These are phyloP conservation scores for Magallana gigas DNA, from an alignment of 1,140 invertebrate genomes.

Conservation along the genomic window DNA sequence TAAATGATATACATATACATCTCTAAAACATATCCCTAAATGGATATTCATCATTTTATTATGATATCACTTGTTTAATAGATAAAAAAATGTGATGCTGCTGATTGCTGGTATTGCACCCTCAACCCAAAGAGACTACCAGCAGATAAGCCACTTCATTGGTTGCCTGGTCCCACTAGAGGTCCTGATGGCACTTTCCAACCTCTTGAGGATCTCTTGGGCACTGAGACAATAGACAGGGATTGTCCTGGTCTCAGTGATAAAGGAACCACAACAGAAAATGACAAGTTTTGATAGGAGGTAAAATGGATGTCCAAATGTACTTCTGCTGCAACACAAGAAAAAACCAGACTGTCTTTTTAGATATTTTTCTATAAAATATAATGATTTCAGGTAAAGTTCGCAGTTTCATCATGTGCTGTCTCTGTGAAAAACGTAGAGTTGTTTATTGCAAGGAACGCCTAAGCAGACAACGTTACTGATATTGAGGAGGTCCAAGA, in stretches of 20 bases:
- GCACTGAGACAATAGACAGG: slow-evolving; percentile 23
- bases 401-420: too few species aligned
- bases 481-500: too few species aligned
- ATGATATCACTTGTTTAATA: not conserved
- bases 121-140: not conserved
- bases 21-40: not conserved
- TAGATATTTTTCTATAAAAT: too few species aligned
- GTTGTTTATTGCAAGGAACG: too few species aligned
- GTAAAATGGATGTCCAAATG: not conserved
- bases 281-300: slow-evolving; percentile 15
- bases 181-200: too few species aligned
- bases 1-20: not conserved
- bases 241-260: not conserved
- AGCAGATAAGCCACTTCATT: not conserved
- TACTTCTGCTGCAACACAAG: too few species aligned
- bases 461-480: too few species aligned
- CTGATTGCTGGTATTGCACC: slow-evolving; percentile 41
- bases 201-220: not conserved
- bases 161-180: too few species aligned
- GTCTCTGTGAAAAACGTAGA: too few species aligned
- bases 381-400: too few species aligned
- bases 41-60: not conserved
- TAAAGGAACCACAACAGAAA: not conserved
- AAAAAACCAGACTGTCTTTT: too few species aligned
- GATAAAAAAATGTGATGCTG: slow-evolving; percentile 38